Base-by-base conservation (phyloP, 2,888 invertebrate genomes). In the Globia sparganii region DNA sequence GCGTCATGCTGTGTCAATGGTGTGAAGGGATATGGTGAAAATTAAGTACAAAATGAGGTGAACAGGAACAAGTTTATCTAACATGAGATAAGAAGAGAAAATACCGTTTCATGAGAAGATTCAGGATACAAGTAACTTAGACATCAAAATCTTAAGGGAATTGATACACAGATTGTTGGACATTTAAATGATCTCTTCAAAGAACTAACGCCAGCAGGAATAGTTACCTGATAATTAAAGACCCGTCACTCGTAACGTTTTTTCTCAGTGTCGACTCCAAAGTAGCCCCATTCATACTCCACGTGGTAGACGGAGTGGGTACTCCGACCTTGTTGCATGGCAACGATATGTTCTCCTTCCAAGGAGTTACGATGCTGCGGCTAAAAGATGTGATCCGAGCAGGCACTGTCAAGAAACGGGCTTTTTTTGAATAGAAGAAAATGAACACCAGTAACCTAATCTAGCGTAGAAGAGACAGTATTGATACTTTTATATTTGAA, bases 361-460 rank as follows among this genome's bases (percentile, higher is more conserved):
- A 99, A 2, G 99, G 98, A 9, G 98, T 98, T 46, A 98, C 97
- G 84, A 98, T 97, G 87, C 97, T 97, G 82, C 97, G 97, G 87
- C 98, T 98, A 94, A 99, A 99, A 69, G 99, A 99, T 5, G 99
- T 98, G 92, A 99, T 99, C 93, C 98, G 97, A 58, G 99, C 99
- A 65, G 99, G 98, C 77, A 99, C 99, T 97, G 96, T 76, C 95
- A 88, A 79, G 75, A 88, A 88, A 86, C 88, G 88, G 83, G 84
- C 89, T 86, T 86, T 88, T 84, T 88, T 84, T 89, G 82, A 86
- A 81, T 86, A 86, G 81, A 83, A 87, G 83, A 87, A 84, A 84
- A 86, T 86, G 83, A 81, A 82, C 81, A 87, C 85, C 88, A 87
- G 81, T 89, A 68, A 83, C 81, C 74, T 65, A 80, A 70, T 64